Evolutionary conservation across 1,140 invertebrate genomes (phyloP).

Genomic region (Ceratina calcarata): DNA sequence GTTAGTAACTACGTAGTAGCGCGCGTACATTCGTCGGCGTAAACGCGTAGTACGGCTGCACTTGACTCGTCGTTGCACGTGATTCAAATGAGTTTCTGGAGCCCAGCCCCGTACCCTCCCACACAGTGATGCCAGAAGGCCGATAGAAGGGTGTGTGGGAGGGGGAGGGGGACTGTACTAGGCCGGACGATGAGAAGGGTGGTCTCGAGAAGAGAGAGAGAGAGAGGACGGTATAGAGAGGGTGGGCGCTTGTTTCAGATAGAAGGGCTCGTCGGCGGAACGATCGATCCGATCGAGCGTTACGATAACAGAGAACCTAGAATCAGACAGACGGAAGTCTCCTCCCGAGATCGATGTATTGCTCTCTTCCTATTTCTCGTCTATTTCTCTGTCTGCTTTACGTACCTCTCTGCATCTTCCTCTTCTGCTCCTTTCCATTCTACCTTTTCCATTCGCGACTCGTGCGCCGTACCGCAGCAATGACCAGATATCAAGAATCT

Average conservation of each 20-base stretch:
- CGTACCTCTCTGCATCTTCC: neutral
- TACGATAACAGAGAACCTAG: constrained; percentile 56
- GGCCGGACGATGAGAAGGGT: constrained; percentile 20
- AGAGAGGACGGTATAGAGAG: neutral
- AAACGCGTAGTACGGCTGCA: constrained; percentile 55
- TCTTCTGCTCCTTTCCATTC: neutral
- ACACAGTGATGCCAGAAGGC: constrained; percentile 3
- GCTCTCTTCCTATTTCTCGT: constrained; percentile 6
- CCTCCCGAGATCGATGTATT: constrained; percentile 47
- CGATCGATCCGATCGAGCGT: constrained; percentile 59
- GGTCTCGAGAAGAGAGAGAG: constrained; percentile 12
- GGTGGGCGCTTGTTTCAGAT: constrained; percentile 50
- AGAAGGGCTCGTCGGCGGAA: constrained; percentile 41
- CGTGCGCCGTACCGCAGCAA: constrained; percentile 12
- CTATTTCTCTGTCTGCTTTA: neutral
- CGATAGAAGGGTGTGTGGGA: neutral
- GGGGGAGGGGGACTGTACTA: constrained; percentile 25
- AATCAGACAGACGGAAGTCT: constrained; percentile 58
- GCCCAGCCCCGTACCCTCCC: constrained; percentile 25
- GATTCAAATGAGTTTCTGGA: constrained; percentile 66
- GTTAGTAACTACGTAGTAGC: constrained; percentile 48
- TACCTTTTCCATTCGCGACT: neutral
- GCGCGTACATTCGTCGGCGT: constrained; percentile 40
- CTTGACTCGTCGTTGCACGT: constrained; percentile 64
- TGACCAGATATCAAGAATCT: constrained; percentile 20